phyloP scores from a whole-genome alignment of 1,140 invertebrate species.

The Leptoteleia sp. region DNA sequence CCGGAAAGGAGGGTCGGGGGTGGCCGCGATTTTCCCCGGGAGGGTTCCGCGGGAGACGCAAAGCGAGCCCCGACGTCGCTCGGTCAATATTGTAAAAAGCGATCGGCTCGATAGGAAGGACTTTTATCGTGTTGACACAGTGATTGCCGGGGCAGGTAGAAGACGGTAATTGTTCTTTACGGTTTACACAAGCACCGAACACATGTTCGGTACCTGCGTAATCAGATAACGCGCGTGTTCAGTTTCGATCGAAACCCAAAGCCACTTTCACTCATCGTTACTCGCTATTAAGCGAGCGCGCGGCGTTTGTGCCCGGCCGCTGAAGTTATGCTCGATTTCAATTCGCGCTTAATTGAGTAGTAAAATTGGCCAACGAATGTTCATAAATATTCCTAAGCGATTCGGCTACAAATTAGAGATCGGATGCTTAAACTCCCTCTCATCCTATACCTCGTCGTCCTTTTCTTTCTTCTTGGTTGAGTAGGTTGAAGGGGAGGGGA shows the following conservation, averaged over 20 bases:
- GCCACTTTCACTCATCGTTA: slow-evolving; percentile 28
- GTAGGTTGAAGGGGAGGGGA: slow-evolving; percentile 1
- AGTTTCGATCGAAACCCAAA: slow-evolving; percentile 8
- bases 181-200: too few relatives aligned
- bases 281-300: slow-evolving; percentile 36
- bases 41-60: neutral
- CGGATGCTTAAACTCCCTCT: too few relatives aligned
- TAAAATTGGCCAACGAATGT: slow-evolving; percentile 33
- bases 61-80: neutral
- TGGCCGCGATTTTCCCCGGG: too few relatives aligned
- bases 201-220: neutral
- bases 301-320: too few relatives aligned
- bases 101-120: neutral
- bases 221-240: slow-evolving; percentile 17
- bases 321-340: slow-evolving; percentile 36
- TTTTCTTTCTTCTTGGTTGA: neutral
- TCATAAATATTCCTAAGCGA: slow-evolving; percentile 32
- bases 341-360: slow-evolving; percentile 38
- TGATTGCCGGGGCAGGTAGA: neutral
- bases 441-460: too few relatives aligned
- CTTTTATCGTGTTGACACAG: slow-evolving; percentile 2
- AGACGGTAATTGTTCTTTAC: slow-evolving; percentile 1
- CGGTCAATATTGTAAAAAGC: slow-evolving; percentile 2
- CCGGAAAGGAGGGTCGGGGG: too few relatives aligned
- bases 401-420: neutral